A percentile compares a stretch with the other conserved stretches of the same genome.
phyloP scores from a whole-genome alignment of 1,140 invertebrate genomes.

The Zaprionus africanus region DNA sequence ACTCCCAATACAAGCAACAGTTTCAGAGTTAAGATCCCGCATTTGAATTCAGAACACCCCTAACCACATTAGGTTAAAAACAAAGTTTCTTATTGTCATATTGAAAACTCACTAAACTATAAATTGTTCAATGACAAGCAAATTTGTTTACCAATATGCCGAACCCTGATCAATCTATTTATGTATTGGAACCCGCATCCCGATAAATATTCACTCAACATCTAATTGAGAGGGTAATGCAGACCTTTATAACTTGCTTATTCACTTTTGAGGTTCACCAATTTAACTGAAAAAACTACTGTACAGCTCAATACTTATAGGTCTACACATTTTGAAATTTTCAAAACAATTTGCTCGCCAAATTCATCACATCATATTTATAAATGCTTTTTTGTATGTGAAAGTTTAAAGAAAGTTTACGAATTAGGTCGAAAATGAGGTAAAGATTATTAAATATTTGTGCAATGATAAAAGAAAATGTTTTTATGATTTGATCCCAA shows the following conservation, averaged over 20 bases:
- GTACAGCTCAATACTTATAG: no score
- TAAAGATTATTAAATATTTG: no score
- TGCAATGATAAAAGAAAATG: no score
- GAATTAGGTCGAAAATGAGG: no score
- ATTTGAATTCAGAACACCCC: background rate
- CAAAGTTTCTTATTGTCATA: background rate
- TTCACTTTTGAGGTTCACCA: background rate
- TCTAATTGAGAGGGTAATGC: background rate
- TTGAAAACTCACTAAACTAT: background rate
- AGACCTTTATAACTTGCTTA: background rate
- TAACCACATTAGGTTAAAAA: background rate
- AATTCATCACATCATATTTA: no score
- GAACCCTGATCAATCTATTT: background rate
- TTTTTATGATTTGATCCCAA: no score
- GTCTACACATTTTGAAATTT: no score
- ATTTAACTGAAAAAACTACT: background rate
- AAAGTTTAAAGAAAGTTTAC: no score
- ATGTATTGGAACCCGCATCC: background rate
- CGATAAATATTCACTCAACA: background rate
- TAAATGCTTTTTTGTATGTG: no score
- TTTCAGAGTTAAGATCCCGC: background rate
- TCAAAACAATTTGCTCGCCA: no score
- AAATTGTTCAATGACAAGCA: background rate
- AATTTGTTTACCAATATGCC: constrained; percentile 1
- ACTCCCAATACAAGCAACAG: background rate